A percentile compares a stretch with the other conserved stretches of the same genome.
These are phyloP conservation scores for Geococcyx californianus DNA, from an alignment of 2,113 vertebrate genomes.

Conservation along the genomic window DNA sequence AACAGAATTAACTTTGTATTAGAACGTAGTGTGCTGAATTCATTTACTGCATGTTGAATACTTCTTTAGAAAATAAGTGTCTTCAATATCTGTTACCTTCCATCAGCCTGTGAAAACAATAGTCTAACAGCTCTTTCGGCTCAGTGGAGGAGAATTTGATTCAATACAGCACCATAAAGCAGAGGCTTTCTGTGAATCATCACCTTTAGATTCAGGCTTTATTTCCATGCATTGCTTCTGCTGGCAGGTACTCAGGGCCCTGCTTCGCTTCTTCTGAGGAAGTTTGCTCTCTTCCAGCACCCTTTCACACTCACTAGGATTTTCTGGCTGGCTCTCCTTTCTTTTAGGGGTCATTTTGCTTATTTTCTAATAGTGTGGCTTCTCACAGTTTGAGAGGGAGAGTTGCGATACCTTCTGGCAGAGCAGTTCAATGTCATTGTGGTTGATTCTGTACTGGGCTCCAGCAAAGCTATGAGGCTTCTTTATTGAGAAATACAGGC, in stretches of 20 bases:
- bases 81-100: neutral
- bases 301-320: neutral
- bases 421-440: neutral
- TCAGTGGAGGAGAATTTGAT: neutral
- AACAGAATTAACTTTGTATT: neutral
- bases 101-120: neutral
- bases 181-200: neutral
- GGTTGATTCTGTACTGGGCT: neutral
- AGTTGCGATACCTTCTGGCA: neutral
- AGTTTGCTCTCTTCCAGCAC: neutral
- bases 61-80: neutral
- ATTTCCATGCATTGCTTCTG: neutral
- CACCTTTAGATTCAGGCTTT: neutral
- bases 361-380: neutral
- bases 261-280: neutral
- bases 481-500: neutral
- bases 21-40: neutral
- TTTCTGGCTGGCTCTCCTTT: neutral
- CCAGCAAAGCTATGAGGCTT: neutral
- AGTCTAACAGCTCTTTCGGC: neutral
- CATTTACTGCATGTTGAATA: neutral
- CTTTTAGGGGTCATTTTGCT: neutral
- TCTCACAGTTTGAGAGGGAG: neutral
- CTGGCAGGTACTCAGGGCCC: neutral
- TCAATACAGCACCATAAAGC: neutral